A percentile compares a stretch with the other conserved stretches of the same genome.
Conservation (phyloP, 2,888 invertebrate genomes). For the Drosophila niveifrons region DNA sequence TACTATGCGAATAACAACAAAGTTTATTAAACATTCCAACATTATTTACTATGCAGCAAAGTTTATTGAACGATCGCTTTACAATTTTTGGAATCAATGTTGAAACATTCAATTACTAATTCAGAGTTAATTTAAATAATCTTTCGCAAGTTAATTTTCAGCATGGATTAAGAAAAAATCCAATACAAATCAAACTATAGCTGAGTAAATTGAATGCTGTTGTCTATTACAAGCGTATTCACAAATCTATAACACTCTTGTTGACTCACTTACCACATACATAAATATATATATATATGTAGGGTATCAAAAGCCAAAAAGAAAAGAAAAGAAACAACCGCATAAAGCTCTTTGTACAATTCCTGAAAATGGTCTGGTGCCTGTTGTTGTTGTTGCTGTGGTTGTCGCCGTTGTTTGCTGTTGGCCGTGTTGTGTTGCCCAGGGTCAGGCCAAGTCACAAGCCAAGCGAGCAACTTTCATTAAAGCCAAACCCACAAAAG, state of each 20-base stretch:
- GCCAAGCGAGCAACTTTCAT: constrained; percentile 67
- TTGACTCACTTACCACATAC: not conserved
- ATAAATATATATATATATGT: not conserved
- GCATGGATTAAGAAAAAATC: not conserved
- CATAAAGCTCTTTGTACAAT: constrained; percentile 56
- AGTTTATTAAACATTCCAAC: no score
- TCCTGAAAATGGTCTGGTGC: constrained; percentile 56
- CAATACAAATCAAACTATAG: not conserved
- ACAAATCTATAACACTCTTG: not conserved
- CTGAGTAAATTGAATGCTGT: not conserved
- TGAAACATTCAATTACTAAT: not conserved
- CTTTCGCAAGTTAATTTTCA: not conserved
- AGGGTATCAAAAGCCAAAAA: constrained; percentile 17
- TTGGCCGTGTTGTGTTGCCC: constrained; percentile 53
- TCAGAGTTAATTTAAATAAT: not conserved
- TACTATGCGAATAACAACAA: no score
- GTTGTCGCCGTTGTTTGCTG: constrained; percentile 27
- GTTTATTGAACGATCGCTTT: no score
- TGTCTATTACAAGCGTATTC: not conserved
- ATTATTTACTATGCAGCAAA: no score
- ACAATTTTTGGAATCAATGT: not conserved
- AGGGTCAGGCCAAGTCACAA: constrained; percentile 68
- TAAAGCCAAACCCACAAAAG: constrained; percentile 69
- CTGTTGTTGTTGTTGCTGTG: constrained; percentile 10
- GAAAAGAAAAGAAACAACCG: constrained; percentile 36